Base-by-base conservation (phyloP, 2,888 invertebrate genomes). In the Hydropsyche betteni region DNA sequence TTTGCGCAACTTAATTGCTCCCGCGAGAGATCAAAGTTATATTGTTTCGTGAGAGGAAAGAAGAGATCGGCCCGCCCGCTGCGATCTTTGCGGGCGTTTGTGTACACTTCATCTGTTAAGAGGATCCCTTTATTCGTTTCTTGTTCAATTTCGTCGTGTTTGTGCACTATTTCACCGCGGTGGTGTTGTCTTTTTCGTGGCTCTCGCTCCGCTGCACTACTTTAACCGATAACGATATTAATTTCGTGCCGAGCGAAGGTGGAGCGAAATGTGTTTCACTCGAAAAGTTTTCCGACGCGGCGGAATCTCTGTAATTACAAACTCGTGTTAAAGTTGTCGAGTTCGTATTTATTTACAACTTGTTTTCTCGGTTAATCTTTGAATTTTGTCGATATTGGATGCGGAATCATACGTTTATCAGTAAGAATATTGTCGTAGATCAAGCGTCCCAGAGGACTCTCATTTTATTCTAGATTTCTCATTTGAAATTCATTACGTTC, bases 1-100 rank as follows among this genome's bases (percentile, higher is more conserved):
- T 76, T 73, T 73, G 69, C 73, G 71, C 73, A 72, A 75, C 75
- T 78, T 78, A 78, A 78, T 78, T 78, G 76, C 78, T 76, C 78
- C 78, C 78, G 76, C 73, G 74, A 69, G 78, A 78, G 76, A 78
- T 78, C 78, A 78, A 78, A 78, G 76, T 76, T 76, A 74, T 76
- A 76, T 76, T 78, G 78, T 76, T 76, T 75, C 44, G 68, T 50
- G 69, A 74, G 70, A 76, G 55, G 69, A 68, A 58, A 24, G 55
- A 72, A 53, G 34, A 33, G 34, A 51, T 14, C 14, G 33, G 36
- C 14, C 51, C 72, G 58, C 61, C 70, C 53, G 70, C 34, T 70
- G 70, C 24, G 53, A 5, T 70, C 16, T 53, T 34, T 51, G 24
- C 69, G 16, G 50, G 53, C 52, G 52, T 24, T 24, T 24, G 12